Percentiles rank a stretch among this genome's conserved stretches.
Conservation (phyloP, 2,113 vertebrate species). For the Phrynosoma platyrhinos region DNA sequence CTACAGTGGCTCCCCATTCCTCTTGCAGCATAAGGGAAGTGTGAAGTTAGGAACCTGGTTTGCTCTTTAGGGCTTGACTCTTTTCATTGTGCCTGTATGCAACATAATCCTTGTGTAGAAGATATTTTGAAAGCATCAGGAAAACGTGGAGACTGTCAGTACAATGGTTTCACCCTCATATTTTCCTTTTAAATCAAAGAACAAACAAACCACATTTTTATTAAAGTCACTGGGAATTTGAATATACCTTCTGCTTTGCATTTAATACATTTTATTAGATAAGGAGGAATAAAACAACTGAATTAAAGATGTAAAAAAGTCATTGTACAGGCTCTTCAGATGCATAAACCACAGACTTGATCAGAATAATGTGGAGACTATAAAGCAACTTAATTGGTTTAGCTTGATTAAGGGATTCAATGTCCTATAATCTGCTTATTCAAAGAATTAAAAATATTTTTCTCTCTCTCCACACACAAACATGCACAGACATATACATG, state of each 20-base stretch:
- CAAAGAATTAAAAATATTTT: slow-evolving; percentile 48
- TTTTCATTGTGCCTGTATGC: not conserved
- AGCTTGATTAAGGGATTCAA: slow-evolving; percentile 32
- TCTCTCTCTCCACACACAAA: not conserved
- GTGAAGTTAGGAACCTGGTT: not conserved
- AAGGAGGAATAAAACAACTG: slow-evolving; percentile 50
- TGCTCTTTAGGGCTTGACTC: not conserved
- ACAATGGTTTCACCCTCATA: not conserved
- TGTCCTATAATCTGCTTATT: slow-evolving; percentile 44
- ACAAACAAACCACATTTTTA: slow-evolving; percentile 66
- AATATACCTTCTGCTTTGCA: slow-evolving; percentile 55
- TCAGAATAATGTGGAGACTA: slow-evolving; percentile 50
- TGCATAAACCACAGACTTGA: slow-evolving; percentile 16
- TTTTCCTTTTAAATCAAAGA: slow-evolving; percentile 49
- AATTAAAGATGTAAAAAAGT: slow-evolving; percentile 56
- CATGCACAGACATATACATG: not conserved
- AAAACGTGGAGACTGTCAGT: not conserved
- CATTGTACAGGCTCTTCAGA: slow-evolving; percentile 43
- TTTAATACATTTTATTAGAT: slow-evolving; percentile 55
- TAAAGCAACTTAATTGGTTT: slow-evolving; percentile 55
- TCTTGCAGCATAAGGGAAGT: not conserved
- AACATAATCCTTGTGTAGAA: slow-evolving; percentile 35
- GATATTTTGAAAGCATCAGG: slow-evolving; percentile 37
- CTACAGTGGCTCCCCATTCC: not conserved
- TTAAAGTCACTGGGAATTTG: slow-evolving; percentile 54